Evolutionary conservation across 2,888 invertebrate species (phyloP).

Genomic region (Chalcis sispes): DNA sequence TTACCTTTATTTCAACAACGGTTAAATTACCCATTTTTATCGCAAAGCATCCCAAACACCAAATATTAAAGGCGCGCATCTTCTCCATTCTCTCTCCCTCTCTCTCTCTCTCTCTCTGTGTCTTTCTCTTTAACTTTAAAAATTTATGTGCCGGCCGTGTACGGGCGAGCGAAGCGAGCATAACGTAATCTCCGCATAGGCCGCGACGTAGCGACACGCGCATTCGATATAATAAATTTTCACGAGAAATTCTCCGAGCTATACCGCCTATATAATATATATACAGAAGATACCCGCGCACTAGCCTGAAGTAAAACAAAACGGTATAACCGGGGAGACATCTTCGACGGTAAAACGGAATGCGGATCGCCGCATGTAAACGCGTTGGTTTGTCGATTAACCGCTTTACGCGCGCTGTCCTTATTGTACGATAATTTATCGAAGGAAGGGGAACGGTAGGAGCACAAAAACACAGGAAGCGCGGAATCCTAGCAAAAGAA

Average conservation of each 20-base stretch:
- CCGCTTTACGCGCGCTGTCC: not conserved
- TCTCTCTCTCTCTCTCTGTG: too few species aligned
- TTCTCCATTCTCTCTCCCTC: too few species aligned
- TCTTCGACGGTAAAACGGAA: slow-evolving; percentile 14
- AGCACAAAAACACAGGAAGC: too few species aligned
- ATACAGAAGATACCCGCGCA: too few species aligned
- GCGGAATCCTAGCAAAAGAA: too few species aligned
- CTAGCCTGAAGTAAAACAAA: too few species aligned
- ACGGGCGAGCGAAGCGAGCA: not conserved
- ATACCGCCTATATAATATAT: not conserved
- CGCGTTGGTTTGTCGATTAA: slow-evolving; percentile 15
- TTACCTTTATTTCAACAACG: too few species aligned
- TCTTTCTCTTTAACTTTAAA: too few species aligned
- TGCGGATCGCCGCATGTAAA: slow-evolving; percentile 9
- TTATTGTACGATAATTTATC: slow-evolving; percentile 12
- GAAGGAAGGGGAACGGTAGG: not conserved
- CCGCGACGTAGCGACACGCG: not conserved
- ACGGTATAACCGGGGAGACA: slow-evolving; percentile 4
- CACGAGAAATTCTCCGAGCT: not conserved
- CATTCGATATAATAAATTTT: slow-evolving; percentile 11
- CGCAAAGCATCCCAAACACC: too few species aligned
- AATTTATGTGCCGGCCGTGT: too few species aligned
- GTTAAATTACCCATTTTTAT: too few species aligned
- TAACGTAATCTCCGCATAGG: slow-evolving; percentile 4
- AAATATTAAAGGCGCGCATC: too few species aligned